Percentiles rank a stretch among this genome's conserved stretches.
phyloP scores from a whole-genome alignment of 2,113 vertebrate species.

The Narcine bancroftii region DNA sequence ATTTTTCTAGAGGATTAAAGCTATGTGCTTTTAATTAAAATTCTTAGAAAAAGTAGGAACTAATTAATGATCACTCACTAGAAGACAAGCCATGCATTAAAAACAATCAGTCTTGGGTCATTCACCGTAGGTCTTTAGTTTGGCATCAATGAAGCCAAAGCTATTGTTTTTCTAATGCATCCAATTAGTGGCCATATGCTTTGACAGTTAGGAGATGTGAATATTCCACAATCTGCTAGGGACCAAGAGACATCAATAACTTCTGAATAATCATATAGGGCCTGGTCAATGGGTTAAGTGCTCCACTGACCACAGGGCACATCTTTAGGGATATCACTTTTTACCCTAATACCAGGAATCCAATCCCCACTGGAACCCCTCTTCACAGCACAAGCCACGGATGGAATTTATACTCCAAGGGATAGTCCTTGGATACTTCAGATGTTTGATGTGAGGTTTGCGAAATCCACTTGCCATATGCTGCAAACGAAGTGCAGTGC shows the following conservation, averaged over 20 bases:
- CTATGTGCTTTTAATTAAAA: conserved; percentile 70
- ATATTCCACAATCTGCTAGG: conserved; percentile 67
- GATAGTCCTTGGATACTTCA: conserved; percentile 30
- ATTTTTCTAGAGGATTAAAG: conserved; percentile 43
- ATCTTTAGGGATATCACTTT: conserved; percentile 61
- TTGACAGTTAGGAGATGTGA: conserved; percentile 57
- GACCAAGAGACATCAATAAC: conserved; percentile 77
- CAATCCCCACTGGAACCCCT: conserved; percentile 51
- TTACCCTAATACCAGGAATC: conserved; percentile 48
- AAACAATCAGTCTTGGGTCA: conserved; percentile 54
- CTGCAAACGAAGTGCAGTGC: conserved; percentile 6
- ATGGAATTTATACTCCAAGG: conserved; percentile 48
- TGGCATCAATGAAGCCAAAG: conserved; percentile 51
- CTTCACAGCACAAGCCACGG: conserved; percentile 50
- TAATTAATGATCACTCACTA: conserved; percentile 67
- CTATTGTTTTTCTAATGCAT: conserved; percentile 54
- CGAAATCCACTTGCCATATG: conserved; percentile 33
- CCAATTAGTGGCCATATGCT: conserved; percentile 74
- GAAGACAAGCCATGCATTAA: conserved; percentile 65
- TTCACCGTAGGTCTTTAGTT: conserved; percentile 56
- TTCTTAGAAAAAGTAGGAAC: conserved; percentile 61
- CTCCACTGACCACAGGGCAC: conserved; percentile 58
- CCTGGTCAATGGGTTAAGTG: conserved; percentile 76
- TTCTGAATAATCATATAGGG: conserved; percentile 70
- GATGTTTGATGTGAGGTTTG: conserved; percentile 31